Conservation (phyloP, 2,888 invertebrate species). For the Siphlonurus alternatus region DNA sequence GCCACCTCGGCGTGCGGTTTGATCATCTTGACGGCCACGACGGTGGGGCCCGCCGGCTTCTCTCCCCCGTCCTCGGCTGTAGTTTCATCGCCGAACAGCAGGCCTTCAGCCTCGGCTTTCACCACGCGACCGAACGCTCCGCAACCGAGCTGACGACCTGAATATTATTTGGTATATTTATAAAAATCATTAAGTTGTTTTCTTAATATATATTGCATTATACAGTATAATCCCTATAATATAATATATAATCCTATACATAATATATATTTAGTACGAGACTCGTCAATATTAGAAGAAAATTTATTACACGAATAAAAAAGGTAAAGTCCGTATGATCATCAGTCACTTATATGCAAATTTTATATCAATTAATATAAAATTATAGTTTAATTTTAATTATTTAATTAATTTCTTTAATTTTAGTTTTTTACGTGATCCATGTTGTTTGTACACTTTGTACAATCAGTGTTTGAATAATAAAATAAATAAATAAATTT, state of each 20-base stretch:
- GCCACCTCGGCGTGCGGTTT: constrained; percentile 29
- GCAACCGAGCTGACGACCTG: constrained; percentile 25
- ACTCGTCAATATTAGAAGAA: no score
- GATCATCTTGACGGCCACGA: constrained; percentile 35
- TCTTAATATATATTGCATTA: not conserved
- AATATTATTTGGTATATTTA: not conserved
- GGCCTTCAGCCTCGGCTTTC: constrained; percentile 25
- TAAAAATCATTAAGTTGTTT: not conserved
- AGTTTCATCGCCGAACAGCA: not conserved
- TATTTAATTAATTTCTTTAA: no score
- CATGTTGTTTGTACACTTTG: no score
- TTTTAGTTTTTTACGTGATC: no score
- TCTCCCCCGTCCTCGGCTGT: constrained; percentile 22
- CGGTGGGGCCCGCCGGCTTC: constrained; percentile 18
- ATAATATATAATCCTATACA: not conserved
- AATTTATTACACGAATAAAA: no score
- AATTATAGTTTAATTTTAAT: no score
- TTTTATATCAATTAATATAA: no score
- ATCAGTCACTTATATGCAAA: no score
- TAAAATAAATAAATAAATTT: no score
- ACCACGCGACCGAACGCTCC: constrained; percentile 35
- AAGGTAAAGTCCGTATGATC: no score
- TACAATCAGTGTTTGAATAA: no score
- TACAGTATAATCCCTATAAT: no score
- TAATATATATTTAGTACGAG: not conserved